Base-by-base conservation (phyloP, 2,888 invertebrate species). In the Aspidapion aeneum region DNA sequence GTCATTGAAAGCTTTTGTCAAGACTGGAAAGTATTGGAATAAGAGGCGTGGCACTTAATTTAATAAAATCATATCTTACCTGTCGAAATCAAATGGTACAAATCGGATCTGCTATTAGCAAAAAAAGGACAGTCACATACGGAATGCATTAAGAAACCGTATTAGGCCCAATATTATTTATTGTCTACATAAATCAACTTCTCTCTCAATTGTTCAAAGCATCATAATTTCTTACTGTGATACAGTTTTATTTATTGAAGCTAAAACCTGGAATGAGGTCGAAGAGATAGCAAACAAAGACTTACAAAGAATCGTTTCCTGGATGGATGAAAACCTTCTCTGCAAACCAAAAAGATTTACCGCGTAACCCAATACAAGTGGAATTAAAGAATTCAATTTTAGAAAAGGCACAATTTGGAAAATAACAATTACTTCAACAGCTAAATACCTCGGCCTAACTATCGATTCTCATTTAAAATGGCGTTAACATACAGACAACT, bases 81-180 rank as follows among this genome's bases (percentile, higher is more conserved):
- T 21, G 59, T 9, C n/a, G 63, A 55, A 17, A 58, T 19, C 58
- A 54, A 48, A 52, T 52, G 17, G 63, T 63, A 21, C 7, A 12
- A 21, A 49, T 59, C n/a, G 55, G 35, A 2, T 18, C 17, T 55
- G 17, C 17, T 35, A 18, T 49, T n/a, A 63, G 59, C 54, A 48
- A 22, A 18, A 57, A 59, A 18, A 35, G 22, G 35, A 21, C 18
- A 21, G 59, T 63, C 1, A 21, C 21, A 48, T 63, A 59, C 35
- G 62, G 62, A n/a, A 58, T 62, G 17, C 58, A 58, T 18, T 58
- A 62, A 51, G 62, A 58, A 18, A 62, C 62, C n/a, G 62, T 62
- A 7, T 20, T 58, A n/a, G 58, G 57, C 2, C 57, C 57, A 16
- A 17, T 61, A 19, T 18, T 49, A 20, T 58, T 58, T 18, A 58